Evolutionary conservation across 2,888 invertebrate genomes (phyloP).

Genomic region (Drosophila robusta): DNA sequence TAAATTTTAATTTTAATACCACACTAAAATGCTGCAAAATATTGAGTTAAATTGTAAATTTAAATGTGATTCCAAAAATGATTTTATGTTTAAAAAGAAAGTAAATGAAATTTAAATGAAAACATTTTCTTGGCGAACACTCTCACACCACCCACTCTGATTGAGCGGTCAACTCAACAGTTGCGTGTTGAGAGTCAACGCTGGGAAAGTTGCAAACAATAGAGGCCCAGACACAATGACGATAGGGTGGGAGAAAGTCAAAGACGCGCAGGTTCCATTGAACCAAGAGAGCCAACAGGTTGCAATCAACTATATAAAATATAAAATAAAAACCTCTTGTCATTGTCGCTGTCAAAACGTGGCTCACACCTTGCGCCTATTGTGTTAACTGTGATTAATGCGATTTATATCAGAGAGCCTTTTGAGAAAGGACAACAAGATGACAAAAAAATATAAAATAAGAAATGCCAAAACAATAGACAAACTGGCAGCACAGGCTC

Average conservation of each 20-base stretch:
- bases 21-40: too few species aligned
- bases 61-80: too few species aligned
- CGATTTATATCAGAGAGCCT: constrained; percentile 65
- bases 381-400: constrained; percentile 64
- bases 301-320: constrained; percentile 23
- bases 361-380: constrained; percentile 64
- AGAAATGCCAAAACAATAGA: constrained; percentile 47
- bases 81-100: too few species aligned
- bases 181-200: background rate
- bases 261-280: constrained; percentile 17
- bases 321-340: constrained; percentile 42
- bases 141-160: constrained; percentile 12
- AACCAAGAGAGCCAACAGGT: constrained; percentile 44
- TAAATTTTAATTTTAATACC: background rate
- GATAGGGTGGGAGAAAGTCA: background rate
- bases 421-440: constrained; percentile 41
- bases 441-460: constrained; percentile 15
- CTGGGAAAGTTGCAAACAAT: constrained; percentile 13
- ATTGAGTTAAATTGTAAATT: too few species aligned
- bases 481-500: constrained; percentile 26
- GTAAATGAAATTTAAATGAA: too few species aligned
- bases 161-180: constrained; percentile 7
- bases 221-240: constrained; percentile 9
- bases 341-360: constrained; percentile 68
- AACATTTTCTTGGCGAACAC: too few species aligned